These are phyloP conservation scores for Smittia aterrima DNA, from an alignment of 2,888 invertebrate genomes.

Conservation along the genomic window DNA sequence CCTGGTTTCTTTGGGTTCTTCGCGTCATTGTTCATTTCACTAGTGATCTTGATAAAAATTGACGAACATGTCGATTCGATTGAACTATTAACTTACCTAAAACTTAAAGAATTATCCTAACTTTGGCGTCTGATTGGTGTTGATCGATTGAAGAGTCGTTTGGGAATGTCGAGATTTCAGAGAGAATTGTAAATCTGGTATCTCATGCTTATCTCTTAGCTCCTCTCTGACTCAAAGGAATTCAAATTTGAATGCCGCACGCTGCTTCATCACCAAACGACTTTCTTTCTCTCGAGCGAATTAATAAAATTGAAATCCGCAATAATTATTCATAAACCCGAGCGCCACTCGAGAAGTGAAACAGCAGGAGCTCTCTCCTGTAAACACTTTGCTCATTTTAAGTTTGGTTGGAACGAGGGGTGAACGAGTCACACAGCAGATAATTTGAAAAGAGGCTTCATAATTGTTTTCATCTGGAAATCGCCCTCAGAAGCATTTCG, in stretches of 20 bases:
- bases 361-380: not conserved
- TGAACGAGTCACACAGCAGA: not conserved
- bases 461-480: slow-evolving; percentile 3
- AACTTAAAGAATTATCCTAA: not conserved
- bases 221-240: too few relatives aligned
- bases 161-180: not conserved
- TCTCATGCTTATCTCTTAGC: too few relatives aligned
- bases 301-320: not conserved
- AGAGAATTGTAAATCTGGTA: not conserved
- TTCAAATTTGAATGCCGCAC: too few relatives aligned
- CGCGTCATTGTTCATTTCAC: not conserved
- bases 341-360: slow-evolving; percentile 3
- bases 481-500: not conserved
- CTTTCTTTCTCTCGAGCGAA: not conserved
- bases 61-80: not conserved
- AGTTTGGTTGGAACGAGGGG: not conserved
- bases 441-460: slow-evolving; percentile 7
- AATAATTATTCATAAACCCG: slow-evolving; percentile 25
- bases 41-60: too few relatives aligned
- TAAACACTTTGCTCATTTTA: slow-evolving; percentile 19
- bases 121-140: not conserved
- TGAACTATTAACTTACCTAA: not conserved
- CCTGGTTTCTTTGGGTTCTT: too few relatives aligned
- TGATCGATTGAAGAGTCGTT: too few relatives aligned
- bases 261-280: too few relatives aligned